Evolutionary conservation across 1,140 invertebrate genomes (phyloP), one percentile per base, ranked within the genome.

Genomic region (Drosophila azteca): DNA sequence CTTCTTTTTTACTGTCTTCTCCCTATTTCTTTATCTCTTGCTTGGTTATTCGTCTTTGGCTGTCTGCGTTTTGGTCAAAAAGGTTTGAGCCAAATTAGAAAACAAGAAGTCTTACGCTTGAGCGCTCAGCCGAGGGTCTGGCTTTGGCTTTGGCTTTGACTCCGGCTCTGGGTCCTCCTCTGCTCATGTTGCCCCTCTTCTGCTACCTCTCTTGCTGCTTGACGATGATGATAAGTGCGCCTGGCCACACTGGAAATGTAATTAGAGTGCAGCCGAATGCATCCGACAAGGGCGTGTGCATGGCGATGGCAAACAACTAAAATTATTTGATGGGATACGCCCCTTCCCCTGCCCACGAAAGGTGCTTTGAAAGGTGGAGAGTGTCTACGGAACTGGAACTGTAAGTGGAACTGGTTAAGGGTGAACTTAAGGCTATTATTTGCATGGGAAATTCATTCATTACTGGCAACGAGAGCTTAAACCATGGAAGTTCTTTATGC

Each of bases 51-150:
- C 43, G 54, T 35, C 44, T 76, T 35, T 49, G n/a, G 48, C 57
- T 49, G 66, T 66, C 54, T 76, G 63, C 52, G 49, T 46, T 39
- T 39, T 73, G 71, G 78, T 75, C 72, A 70, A 79, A 77, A 81
- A 87, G 77, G 82, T 85, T 85, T 75, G 71, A 78, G 78, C 68
- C 82, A 82, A 85, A 85, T 87, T 81, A 75, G 74, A 82, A 81
- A 85, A 87, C 74, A 85, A 68, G 35, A 39, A 82, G 78, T 74
- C 78, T 53, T 75, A 87, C 88, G 82, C 75, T 87, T 88, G 78
- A 75, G 65, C 61, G 74, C 64, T 60, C 82, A 75, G 69, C 51
- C 82, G 75, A 87, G 81, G 84, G 64, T 55, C 53, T 26, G 39
- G 20, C 46, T 43, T 39, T 11, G 39, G 20, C 46, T 43, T 39